These are phyloP conservation scores for Acronicta aceris DNA, from an alignment of 2,888 invertebrate species.

Conservation along the genomic window DNA sequence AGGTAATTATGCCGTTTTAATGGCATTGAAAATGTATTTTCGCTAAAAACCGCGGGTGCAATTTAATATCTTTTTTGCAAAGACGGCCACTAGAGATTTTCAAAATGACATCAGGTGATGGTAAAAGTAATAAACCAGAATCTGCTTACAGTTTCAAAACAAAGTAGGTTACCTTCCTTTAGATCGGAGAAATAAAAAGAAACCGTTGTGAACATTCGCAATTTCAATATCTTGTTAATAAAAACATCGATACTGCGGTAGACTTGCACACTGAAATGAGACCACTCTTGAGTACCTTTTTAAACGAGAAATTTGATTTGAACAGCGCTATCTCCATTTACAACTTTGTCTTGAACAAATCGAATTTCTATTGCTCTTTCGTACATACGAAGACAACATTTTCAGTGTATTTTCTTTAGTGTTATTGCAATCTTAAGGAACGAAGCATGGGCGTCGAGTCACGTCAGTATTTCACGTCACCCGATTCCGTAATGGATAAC, in stretches of 20 bases:
- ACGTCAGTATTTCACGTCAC: constrained; percentile 58
- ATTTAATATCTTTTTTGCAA: constrained; percentile 31
- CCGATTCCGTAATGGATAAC: constrained; percentile 62
- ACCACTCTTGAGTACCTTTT: constrained; percentile 38
- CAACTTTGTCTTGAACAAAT: constrained; percentile 56
- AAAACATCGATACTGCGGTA: constrained; percentile 26
- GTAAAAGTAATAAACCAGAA: constrained; percentile 12
- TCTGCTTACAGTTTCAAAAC: constrained; percentile 7
- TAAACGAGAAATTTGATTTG: constrained; percentile 56
- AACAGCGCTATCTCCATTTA: constrained; percentile 51
- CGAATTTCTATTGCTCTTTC: constrained; percentile 58
- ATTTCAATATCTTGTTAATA: constrained; percentile 28
- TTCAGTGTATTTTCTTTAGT: constrained; percentile 52
- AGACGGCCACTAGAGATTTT: constrained; percentile 11
- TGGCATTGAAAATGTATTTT: not conserved
- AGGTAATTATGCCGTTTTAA: too few relatives aligned
- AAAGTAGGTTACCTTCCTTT: constrained; percentile 2
- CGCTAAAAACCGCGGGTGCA: not conserved
- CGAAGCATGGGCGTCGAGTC: constrained; percentile 49
- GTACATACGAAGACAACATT: constrained; percentile 35
- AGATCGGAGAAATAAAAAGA: constrained; percentile 9
- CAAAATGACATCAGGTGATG: constrained; percentile 20
- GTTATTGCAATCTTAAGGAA: constrained; percentile 51
- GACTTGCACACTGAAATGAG: constrained; percentile 32
- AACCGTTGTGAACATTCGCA: not conserved